These are phyloP conservation scores for Prenolepis imparis DNA, from an alignment of 2,888 invertebrate species.

Conservation along the genomic window DNA sequence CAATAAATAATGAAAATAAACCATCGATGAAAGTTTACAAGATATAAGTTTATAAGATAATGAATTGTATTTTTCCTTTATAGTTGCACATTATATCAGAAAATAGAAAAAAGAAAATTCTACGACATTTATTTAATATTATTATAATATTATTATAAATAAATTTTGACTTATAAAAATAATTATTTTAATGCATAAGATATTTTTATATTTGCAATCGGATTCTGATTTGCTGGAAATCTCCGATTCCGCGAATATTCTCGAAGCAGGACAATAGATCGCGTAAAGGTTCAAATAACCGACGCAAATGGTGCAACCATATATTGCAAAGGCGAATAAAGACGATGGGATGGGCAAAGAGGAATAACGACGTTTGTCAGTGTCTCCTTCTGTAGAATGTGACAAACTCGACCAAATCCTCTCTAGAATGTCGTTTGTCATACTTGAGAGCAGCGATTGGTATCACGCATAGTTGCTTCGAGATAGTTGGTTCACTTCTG, in stretches of 20 bases:
- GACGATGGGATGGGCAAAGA: not conserved
- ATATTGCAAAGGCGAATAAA: conserved; percentile 34
- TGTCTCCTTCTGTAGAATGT: conserved; percentile 43
- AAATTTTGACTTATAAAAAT: conserved; percentile 17
- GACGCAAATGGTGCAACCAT: conserved; percentile 9
- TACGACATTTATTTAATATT: not conserved
- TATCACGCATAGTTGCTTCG: conserved; percentile 66
- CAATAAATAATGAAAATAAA: not conserved
- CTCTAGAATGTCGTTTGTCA: conserved; percentile 65
- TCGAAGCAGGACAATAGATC: conserved; percentile 31
- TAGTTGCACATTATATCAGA: not conserved
- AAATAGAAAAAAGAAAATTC: not conserved
- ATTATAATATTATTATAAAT: not conserved
- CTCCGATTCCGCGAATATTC: conserved; percentile 20
- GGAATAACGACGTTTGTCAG: conserved; percentile 57
- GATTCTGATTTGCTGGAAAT: conserved; percentile 46
- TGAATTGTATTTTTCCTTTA: not conserved
- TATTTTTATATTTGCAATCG: conserved; percentile 36
- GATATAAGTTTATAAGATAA: not conserved
- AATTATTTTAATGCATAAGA: conserved; percentile 10
- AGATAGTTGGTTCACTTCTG: conserved; percentile 68
- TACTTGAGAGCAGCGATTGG: conserved; percentile 63
- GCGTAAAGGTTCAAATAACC: conserved; percentile 15
- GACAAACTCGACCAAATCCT: conserved; percentile 59
- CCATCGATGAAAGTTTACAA: not conserved